Conservation (phyloP, 2,113 vertebrate genomes). For the Neotoma lepida region DNA sequence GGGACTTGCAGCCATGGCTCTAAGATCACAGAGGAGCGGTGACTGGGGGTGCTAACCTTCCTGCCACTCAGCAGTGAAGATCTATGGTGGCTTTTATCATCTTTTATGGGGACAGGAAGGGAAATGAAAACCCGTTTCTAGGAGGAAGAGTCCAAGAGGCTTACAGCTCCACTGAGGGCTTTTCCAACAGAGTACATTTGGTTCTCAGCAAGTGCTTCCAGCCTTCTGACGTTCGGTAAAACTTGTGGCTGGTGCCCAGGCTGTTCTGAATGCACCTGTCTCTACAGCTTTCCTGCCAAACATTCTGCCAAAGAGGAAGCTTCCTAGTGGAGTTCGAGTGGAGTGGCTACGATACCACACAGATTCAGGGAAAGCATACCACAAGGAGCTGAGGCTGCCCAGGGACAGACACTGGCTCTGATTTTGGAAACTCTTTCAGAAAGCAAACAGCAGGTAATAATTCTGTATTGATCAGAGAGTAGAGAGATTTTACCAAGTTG, state of each 20-base stretch:
- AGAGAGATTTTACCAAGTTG: not conserved
- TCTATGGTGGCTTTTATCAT: constrained; percentile 4
- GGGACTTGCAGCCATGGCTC: constrained; percentile 50
- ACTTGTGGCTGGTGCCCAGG: constrained; percentile 56
- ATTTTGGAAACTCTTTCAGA: constrained; percentile 47
- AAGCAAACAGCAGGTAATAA: constrained; percentile 45
- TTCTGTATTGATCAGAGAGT: not conserved
- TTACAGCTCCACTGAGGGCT: constrained; percentile 58
- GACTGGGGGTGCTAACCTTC: not conserved
- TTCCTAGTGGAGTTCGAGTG: constrained; percentile 49
- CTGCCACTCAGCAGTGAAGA: constrained; percentile 13
- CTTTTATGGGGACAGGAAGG: not conserved
- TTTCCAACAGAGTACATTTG: constrained; percentile 73
- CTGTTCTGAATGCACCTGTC: constrained; percentile 75
- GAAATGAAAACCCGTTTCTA: constrained; percentile 59
- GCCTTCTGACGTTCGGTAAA: constrained; percentile 62
- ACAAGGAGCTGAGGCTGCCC: not conserved
- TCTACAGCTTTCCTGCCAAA: constrained; percentile 70
- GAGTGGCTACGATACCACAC: not conserved
- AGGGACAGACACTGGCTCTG: constrained; percentile 34
- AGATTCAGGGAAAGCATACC: not conserved
- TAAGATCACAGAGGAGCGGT: not conserved
- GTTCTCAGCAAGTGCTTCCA: constrained; percentile 63
- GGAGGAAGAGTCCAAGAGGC: constrained; percentile 52
- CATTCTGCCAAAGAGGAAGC: constrained; percentile 69